Evolutionary conservation across 1,140 invertebrate species (phyloP).

Genomic region (Rhizoglyphus robini): DNA sequence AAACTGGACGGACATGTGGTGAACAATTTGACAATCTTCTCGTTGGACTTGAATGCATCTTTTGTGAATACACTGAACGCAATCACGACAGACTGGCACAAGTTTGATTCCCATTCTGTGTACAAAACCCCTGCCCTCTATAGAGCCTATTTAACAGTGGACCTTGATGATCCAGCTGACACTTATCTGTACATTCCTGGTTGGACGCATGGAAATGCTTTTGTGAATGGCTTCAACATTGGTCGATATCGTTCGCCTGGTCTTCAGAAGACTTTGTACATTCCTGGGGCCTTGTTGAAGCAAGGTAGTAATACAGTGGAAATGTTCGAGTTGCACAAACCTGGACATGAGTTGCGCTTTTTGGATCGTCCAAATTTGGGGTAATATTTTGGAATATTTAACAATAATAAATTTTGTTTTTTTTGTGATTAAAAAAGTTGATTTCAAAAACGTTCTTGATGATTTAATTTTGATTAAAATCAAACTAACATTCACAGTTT

Average conservation of each 20-base stretch:
- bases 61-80: background rate
- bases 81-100: background rate
- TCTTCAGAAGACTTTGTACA: constrained; percentile 59
- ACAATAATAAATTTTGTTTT: no score
- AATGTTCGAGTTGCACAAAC: constrained; percentile 16
- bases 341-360: background rate
- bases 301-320: background rate
- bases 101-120: background rate
- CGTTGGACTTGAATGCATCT: background rate
- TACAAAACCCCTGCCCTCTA: no score
- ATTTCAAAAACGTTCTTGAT: no score
- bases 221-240: constrained; percentile 54
- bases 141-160: no score
- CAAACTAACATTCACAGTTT: no score
- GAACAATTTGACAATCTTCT: background rate
- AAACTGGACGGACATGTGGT: background rate
- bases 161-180: constrained; percentile 33
- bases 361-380: background rate
- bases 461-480: no score
- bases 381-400: no score
- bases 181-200: constrained; percentile 49
- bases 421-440: no score
- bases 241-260: constrained; percentile 63
- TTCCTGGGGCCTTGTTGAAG: constrained; percentile 44
- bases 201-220: constrained; percentile 56